A percentile compares a stretch with the other conserved stretches of the same genome.
Evolutionary conservation across 1,140 invertebrate genomes (phyloP).

Genomic region (Nebria ingens): DNA sequence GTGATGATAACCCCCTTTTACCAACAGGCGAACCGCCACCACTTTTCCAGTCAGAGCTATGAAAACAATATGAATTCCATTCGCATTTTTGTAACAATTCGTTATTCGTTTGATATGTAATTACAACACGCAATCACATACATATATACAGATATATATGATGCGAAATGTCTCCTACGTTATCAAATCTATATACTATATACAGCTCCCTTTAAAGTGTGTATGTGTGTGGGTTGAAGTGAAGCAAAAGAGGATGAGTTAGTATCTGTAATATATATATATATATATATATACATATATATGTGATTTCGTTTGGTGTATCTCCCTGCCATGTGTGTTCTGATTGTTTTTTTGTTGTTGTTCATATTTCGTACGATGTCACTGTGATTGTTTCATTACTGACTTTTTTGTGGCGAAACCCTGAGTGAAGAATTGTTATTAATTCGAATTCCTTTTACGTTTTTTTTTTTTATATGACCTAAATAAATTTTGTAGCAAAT

Average conservation of each 20-base stretch:
- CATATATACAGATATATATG: too few species aligned
- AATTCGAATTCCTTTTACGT: too few species aligned
- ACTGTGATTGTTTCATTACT: too few species aligned
- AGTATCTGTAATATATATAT: background rate
- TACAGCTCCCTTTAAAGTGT: background rate
- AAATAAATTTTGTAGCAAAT: too few species aligned
- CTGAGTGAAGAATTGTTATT: too few species aligned
- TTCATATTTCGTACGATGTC: too few species aligned
- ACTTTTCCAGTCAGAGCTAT: too few species aligned
- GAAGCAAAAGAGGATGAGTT: background rate
- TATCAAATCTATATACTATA: slow-evolving; percentile 18
- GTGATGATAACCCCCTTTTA: background rate
- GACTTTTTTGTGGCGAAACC: too few species aligned
- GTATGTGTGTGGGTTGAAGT: background rate
- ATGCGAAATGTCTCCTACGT: too few species aligned
- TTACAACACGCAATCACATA: slow-evolving; percentile 10
- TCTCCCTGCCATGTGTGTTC: too few species aligned
- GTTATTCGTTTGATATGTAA: slow-evolving; percentile 6
- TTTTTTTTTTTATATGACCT: too few species aligned
- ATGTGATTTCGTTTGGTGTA: background rate
- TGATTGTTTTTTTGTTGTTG: too few species aligned
- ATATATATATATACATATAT: background rate
- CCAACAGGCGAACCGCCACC: background rate
- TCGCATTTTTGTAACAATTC: slow-evolving; percentile 1
- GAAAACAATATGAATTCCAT: slow-evolving; percentile 7